Conservation (phyloP, 2,113 vertebrate species). For the Ophiodon elongatus region DNA sequence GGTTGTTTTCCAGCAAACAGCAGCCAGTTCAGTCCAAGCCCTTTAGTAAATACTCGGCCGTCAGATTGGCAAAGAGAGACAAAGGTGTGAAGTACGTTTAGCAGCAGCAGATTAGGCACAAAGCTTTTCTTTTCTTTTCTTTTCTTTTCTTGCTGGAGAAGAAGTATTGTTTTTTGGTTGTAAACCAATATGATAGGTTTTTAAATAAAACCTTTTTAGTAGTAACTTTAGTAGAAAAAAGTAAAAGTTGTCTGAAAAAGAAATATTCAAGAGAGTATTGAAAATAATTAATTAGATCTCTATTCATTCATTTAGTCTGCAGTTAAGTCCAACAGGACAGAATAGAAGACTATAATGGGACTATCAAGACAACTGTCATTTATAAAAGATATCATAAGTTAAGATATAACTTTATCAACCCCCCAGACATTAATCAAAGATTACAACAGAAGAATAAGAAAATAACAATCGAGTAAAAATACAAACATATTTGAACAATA, state of each 20-base stretch:
- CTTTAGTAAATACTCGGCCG: slow-evolving; percentile 42
- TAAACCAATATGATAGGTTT: neutral
- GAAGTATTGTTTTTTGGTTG: neutral
- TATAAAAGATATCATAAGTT: neutral
- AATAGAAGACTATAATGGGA: neutral
- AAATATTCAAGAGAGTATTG: too few species aligned
- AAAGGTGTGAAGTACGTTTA: slow-evolving; percentile 38
- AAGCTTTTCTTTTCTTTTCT: slow-evolving; percentile 20
- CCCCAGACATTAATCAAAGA: too few species aligned
- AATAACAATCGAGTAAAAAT: too few species aligned
- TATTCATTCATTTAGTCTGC: neutral
- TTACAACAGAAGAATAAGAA: too few species aligned
- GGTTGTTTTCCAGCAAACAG: slow-evolving; percentile 62
- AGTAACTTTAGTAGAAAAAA: too few species aligned
- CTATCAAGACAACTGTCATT: neutral
- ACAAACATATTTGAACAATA: too few species aligned
- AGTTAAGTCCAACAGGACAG: neutral
- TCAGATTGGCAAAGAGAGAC: slow-evolving; percentile 45
- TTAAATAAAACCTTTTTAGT: neutral
- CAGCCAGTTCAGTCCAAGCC: slow-evolving; percentile 13
- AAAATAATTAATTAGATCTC: too few species aligned
- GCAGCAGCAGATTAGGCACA: slow-evolving; percentile 28
- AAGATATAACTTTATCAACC: too few species aligned
- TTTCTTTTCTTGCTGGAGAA: neutral
- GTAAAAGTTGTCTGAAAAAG: too few species aligned